These are phyloP conservation scores for Cuniculus paca DNA, from an alignment of 2,797 vertebrate species.

Conservation along the genomic window DNA sequence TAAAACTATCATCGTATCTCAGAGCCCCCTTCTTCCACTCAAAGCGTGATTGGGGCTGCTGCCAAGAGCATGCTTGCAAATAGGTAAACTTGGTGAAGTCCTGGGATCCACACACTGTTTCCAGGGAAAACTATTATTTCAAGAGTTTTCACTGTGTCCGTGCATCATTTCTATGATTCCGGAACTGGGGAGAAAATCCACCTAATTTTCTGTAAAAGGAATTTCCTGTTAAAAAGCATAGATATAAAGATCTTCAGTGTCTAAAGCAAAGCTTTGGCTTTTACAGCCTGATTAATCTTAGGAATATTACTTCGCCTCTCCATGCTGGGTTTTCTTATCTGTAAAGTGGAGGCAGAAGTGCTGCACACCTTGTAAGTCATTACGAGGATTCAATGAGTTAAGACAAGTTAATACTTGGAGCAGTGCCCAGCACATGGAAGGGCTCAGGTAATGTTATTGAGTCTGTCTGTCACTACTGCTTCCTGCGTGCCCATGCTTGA, in stretches of 20 bases:
- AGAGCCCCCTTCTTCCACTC: neutral
- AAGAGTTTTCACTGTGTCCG: neutral
- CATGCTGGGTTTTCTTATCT: slow-evolving; percentile 22
- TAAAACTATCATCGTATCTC: neutral
- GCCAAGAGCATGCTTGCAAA: neutral
- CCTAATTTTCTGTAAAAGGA: neutral
- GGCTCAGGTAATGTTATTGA: neutral
- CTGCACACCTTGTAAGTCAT: neutral
- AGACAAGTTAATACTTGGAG: neutral
- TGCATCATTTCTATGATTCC: neutral
- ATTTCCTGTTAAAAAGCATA: neutral
- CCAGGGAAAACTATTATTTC: neutral
- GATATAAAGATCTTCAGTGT: neutral
- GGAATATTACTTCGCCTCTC: neutral
- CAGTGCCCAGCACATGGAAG: neutral
- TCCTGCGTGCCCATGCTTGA: neutral
- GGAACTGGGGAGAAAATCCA: neutral
- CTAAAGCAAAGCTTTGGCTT: slow-evolving; percentile 16
- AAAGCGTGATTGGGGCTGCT: neutral
- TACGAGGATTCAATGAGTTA: slow-evolving; percentile 47
- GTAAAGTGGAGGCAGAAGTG: slow-evolving; percentile 19
- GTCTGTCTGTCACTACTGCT: neutral
- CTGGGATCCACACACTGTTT: neutral
- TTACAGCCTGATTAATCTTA: neutral
- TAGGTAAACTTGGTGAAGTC: neutral